These are phyloP conservation scores for Corythornis vintsioides DNA, from an alignment of 2,113 vertebrate genomes.

Conservation along the genomic window DNA sequence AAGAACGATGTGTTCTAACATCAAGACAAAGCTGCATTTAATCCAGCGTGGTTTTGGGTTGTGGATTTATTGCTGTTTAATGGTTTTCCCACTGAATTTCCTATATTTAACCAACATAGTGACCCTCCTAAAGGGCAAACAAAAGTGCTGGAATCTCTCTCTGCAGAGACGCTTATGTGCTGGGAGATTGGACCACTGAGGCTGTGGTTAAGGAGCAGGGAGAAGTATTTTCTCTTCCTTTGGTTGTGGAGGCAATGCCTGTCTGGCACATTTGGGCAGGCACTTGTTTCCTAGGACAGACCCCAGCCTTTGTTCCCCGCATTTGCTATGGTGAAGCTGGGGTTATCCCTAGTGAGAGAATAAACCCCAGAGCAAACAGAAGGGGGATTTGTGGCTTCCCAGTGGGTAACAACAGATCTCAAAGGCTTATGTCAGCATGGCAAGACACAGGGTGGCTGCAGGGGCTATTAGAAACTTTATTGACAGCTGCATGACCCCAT, in stretches of 20 bases:
- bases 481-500: neutral
- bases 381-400: neutral
- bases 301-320: neutral
- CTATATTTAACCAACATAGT: neutral
- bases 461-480: neutral
- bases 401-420: neutral
- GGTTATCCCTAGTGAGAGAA: neutral
- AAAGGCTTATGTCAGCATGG: neutral
- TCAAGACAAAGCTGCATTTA: neutral
- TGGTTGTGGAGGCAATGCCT: neutral
- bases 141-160: fast-evolving
- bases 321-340: neutral
- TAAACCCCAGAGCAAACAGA: neutral
- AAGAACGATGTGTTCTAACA: neutral
- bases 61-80: neutral
- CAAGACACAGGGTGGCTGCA: neutral
- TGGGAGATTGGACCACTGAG: neutral
- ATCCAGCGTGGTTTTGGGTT: neutral
- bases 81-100: neutral
- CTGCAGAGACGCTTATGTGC: neutral
- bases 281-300: neutral
- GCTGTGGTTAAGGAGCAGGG: neutral
- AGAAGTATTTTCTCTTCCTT: neutral
- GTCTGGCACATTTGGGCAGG: neutral
- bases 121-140: neutral